Evolutionary conservation across 2,797 vertebrate species (phyloP), one percentile per base, ranked within the genome.

Genomic region (Pipistrellus nathusii): DNA sequence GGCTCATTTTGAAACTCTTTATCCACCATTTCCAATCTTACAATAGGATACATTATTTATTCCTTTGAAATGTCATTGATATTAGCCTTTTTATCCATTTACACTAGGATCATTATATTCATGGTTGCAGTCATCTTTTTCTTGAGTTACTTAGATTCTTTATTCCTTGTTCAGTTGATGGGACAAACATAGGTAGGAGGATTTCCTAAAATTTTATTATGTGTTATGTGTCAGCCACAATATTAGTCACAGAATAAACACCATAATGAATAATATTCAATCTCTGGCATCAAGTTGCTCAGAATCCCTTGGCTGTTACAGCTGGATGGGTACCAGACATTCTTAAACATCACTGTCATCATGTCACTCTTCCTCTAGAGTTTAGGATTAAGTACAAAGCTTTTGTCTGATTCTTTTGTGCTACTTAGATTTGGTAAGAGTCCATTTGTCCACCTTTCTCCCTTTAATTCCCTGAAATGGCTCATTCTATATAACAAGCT

Each of bases 161-260:
- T 73, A 80, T 38, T 93, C 44, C 46, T 91, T 44, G 2, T 78
- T 91, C 17, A 76, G 25, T 7, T 62, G 17, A 35, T 77, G 2
- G 46, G 25, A 8, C 94, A 48, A 78, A 85, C 73, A 46, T 20
- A 78, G 69, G 23, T 32, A 73, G 66, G 35, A 91, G 0, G 38
- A 75, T 38, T 87, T 35, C 69, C 81, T 81, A 83, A 75, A 81
- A 69, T n/a, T 84, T 62, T 66, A 76, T 76, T 35, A 59, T 81
- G 25, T 72, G 41, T 46, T 71, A 20, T 23, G 11, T 59, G 17
- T 91, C 64, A 69, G 46, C 55, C 7, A 44, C 38, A 48, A 0
- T 76, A 32, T 1, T 68, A 68, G 59, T 77, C 59, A 76, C 10
- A 71, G 68, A 85, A 55, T 53, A 69, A 71, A 71, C 0, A 51